Percentiles rank a stretch among this genome's conserved stretches.
Conservation (phyloP, 2,888 invertebrate species). For the Spodoptera picta region DNA sequence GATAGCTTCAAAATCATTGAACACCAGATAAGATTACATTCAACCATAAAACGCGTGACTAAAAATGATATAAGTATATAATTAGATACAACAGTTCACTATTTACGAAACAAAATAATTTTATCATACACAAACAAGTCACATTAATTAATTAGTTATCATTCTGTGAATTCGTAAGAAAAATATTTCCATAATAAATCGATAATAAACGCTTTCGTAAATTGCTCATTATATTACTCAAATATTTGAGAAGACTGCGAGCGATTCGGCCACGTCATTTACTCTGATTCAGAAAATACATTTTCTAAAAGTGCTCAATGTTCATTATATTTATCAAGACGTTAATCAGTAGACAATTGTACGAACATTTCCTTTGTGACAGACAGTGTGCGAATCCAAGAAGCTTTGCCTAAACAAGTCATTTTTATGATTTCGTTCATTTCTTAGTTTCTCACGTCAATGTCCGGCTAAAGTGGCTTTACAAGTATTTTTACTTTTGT, state of each 20-base stretch:
- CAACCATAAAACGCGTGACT: slow-evolving; percentile 49
- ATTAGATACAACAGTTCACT: slow-evolving; percentile 46
- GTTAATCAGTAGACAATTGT: slow-evolving; percentile 30
- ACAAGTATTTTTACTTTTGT: slow-evolving; percentile 51
- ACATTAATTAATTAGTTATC: slow-evolving; percentile 22
- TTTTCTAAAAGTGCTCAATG: slow-evolving; percentile 18
- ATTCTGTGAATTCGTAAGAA: slow-evolving; percentile 16
- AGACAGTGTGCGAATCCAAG: slow-evolving; percentile 18
- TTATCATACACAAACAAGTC: slow-evolving; percentile 48
- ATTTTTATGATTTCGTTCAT: slow-evolving; percentile 24
- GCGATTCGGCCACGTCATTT: slow-evolving; percentile 1
- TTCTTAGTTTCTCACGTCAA: slow-evolving; percentile 42
- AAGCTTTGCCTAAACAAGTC: slow-evolving; percentile 9
- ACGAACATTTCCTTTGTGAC: slow-evolving; percentile 19
- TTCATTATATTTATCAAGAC: slow-evolving; percentile 33
- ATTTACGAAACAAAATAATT: slow-evolving; percentile 46
- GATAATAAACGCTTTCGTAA: slow-evolving; percentile 29
- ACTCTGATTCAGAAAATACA: slow-evolving; percentile 13
- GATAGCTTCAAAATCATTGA: slow-evolving; percentile 48
- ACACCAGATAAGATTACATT: slow-evolving; percentile 55
- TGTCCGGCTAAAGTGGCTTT: slow-evolving; percentile 36
- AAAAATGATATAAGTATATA: slow-evolving; percentile 40
- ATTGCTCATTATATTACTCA: slow-evolving; percentile 32
- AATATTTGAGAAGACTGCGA: slow-evolving; percentile 29
- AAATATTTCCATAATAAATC: slow-evolving; percentile 25